These are phyloP conservation scores for Monodelphis domestica DNA, from an alignment of 2,797 vertebrate genomes.

Conservation along the genomic window DNA sequence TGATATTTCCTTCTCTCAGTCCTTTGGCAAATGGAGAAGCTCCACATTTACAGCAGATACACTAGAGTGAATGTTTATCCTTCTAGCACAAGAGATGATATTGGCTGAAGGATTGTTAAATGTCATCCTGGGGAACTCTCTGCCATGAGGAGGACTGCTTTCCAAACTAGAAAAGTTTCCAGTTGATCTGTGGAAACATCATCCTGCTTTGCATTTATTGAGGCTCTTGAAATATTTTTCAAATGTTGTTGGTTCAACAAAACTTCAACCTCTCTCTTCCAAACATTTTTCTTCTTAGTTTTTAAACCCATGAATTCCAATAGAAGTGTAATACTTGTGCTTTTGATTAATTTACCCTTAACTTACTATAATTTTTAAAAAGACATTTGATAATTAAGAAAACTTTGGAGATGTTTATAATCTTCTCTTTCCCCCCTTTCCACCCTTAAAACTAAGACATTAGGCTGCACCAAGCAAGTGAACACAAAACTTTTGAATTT, in stretches of 20 bases:
- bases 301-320: slow-evolving; percentile 49
- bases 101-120: not conserved
- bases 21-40: not conserved
- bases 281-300: slow-evolving; percentile 57
- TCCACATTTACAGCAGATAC: not conserved
- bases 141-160: slow-evolving; percentile 46
- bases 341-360: slow-evolving; percentile 71
- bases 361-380: slow-evolving; percentile 62
- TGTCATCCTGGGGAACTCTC: not conserved
- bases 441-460: slow-evolving; percentile 52
- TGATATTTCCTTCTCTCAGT: not conserved
- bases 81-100: not conserved
- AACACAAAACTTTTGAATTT: not conserved
- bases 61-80: not conserved
- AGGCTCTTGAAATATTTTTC: slow-evolving; percentile 69
- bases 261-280: slow-evolving; percentile 71
- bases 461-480: slow-evolving; percentile 54
- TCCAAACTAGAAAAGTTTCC: slow-evolving; percentile 67
- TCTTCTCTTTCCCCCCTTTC: not conserved
- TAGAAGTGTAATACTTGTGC: slow-evolving; percentile 65
- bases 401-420: slow-evolving; percentile 66
- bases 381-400: slow-evolving; percentile 62
- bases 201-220: slow-evolving; percentile 74
- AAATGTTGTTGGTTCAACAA: slow-evolving; percentile 68
- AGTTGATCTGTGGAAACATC: slow-evolving; percentile 63